Conservation (phyloP, 2,113 vertebrate genomes). For the Isichthys henryi region DNA sequence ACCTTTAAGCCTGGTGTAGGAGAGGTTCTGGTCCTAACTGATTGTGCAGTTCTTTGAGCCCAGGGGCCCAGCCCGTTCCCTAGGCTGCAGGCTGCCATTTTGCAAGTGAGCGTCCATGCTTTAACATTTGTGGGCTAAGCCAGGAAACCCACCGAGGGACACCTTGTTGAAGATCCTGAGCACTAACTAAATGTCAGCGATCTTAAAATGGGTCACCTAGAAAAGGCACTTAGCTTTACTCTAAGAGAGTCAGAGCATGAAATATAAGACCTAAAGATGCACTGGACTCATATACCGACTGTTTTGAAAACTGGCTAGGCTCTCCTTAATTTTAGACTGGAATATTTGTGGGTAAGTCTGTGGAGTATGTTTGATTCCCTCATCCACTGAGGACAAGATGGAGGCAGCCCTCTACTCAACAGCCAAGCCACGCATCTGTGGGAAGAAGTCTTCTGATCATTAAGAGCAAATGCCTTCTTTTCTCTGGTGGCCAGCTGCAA, state of each 20-base stretch:
- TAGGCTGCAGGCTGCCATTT: slow-evolving; percentile 27
- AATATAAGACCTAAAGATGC: slow-evolving; percentile 5
- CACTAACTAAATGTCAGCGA: slow-evolving; percentile 28
- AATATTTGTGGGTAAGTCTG: slow-evolving; percentile 32
- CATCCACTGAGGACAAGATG: slow-evolving; percentile 25
- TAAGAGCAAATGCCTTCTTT: slow-evolving; percentile 39
- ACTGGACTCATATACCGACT: slow-evolving; percentile 9
- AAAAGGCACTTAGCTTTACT: slow-evolving; percentile 20
- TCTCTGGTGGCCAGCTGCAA: slow-evolving; percentile 33
- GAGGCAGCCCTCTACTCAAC: slow-evolving; percentile 22
- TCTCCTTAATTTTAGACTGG: slow-evolving; percentile 38
- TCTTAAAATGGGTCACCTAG: slow-evolving; percentile 27
- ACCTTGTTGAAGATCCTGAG: slow-evolving; percentile 23
- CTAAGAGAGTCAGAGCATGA: slow-evolving; percentile 4
- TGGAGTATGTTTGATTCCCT: slow-evolving; percentile 37
- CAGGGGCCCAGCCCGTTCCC: not conserved
- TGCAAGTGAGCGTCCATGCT: slow-evolving; percentile 19
- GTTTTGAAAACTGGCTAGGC: slow-evolving; percentile 18
- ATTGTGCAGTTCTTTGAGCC: not conserved
- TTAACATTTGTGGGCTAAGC: slow-evolving; percentile 27
- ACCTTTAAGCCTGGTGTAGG: not conserved
- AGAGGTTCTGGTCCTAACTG: slow-evolving; percentile 14
- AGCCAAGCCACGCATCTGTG: slow-evolving; percentile 37
- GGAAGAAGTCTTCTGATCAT: slow-evolving; percentile 41
- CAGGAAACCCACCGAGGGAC: slow-evolving; percentile 12